Percentiles rank a stretch among this genome's conserved stretches.
phyloP scores from a whole-genome alignment of 2,888 invertebrate genomes.

The Anthophora plumipes region DNA sequence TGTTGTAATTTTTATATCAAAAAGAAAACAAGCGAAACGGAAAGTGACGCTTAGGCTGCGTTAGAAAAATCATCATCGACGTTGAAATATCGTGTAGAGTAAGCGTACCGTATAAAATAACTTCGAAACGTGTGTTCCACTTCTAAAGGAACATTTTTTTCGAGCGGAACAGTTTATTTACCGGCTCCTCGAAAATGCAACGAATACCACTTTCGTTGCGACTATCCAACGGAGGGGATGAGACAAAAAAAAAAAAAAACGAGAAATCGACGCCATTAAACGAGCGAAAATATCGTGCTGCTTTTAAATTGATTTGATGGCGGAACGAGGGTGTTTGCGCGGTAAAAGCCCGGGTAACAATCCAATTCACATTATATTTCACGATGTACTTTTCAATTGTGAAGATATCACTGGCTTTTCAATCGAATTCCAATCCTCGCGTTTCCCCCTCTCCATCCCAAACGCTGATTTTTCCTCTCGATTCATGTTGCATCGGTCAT shows the following conservation, averaged over 20 bases:
- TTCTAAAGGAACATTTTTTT: neutral
- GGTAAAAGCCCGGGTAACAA: constrained; percentile 1
- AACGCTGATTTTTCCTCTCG: neutral
- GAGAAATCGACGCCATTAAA: neutral
- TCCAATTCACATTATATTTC: constrained; percentile 17
- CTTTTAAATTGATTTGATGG: constrained; percentile 12
- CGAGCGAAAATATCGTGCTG: neutral
- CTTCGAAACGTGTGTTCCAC: neutral
- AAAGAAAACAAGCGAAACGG: too few species aligned
- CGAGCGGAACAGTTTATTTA: neutral
- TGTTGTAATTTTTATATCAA: too few species aligned
- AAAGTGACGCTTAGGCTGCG: too few species aligned
- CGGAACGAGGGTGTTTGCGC: neutral
- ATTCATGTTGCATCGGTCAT: neutral
- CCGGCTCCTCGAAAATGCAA: neutral
- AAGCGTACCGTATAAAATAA: neutral
- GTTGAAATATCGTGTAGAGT: neutral
- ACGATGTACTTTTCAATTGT: constrained; percentile 7
- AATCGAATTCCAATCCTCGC: constrained; percentile 9
- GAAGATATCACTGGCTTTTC: constrained; percentile 7
- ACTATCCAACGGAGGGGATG: neutral
- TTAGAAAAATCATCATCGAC: neutral
- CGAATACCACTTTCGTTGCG: neutral
- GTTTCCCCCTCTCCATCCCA: neutral
- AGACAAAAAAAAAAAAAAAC: neutral